Evolutionary conservation across 2,113 vertebrate species (phyloP).

Genomic region (Polyodon spathula): DNA sequence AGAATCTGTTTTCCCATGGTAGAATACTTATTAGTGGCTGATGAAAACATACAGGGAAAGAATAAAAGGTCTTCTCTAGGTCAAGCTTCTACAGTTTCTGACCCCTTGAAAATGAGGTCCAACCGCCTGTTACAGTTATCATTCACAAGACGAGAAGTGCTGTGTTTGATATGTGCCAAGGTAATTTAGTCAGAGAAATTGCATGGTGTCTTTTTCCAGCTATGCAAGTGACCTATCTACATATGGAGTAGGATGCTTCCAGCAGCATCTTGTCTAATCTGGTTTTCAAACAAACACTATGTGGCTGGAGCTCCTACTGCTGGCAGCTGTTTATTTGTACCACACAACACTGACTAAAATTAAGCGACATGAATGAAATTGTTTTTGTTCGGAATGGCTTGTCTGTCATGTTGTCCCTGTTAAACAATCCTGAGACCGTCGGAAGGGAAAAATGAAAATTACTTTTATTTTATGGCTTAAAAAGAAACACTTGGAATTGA

Average conservation of each 20-base stretch:
- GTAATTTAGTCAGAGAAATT: conserved; percentile 57
- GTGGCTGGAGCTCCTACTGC: not conserved
- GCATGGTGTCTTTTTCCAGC: conserved; percentile 24
- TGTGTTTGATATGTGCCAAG: conserved; percentile 49
- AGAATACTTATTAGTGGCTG: not conserved
- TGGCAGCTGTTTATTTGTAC: conserved; percentile 16
- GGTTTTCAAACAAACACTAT: conserved; percentile 16
- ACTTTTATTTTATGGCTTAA: not conserved
- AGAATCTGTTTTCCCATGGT: conserved; percentile 32
- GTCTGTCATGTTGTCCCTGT: conserved; percentile 17
- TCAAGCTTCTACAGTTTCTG: conserved; percentile 30
- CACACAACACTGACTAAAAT: conserved; percentile 26
- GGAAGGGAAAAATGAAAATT: conserved; percentile 7
- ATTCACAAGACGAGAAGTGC: conserved; percentile 39
- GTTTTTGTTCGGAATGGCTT: conserved; percentile 16
- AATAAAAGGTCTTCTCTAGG: conserved; percentile 27
- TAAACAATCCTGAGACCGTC: conserved; percentile 18
- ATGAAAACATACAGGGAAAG: conserved; percentile 18
- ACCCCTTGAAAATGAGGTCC: conserved; percentile 40
- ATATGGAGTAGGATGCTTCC: conserved; percentile 19
- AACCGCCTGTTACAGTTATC: conserved; percentile 42
- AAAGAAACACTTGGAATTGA: conserved; percentile 16
- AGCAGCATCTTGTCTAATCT: conserved; percentile 24
- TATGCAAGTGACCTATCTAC: conserved; percentile 28
- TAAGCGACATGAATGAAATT: conserved; percentile 13